Evolutionary conservation across 2,113 vertebrate genomes (phyloP), one percentile per base, ranked within the genome.

Genomic region (Etheostoma spectabile): DNA sequence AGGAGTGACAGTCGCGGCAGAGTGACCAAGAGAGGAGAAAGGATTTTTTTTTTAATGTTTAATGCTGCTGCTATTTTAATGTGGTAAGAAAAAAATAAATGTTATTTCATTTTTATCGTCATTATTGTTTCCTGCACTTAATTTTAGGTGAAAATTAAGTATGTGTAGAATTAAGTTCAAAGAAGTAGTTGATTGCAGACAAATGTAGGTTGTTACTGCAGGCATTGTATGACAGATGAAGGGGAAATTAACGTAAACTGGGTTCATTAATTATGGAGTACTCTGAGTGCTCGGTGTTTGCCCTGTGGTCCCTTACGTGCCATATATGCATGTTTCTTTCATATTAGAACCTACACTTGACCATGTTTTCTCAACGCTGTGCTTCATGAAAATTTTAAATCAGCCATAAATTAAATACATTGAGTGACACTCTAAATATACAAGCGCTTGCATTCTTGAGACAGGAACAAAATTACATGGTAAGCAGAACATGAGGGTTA

Each of bases 321-420:
- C 66, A 63, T 67, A 53, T 51, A 27, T 71, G 22, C 61, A 79
- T 75, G 57, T 69, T 63, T 86, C 45, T 24, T 57, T 70, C 19
- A 72, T 73, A 70, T 76, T 35, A 15, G 21, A 3, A 21, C 18
- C 57, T 42, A 22, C 68, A 33, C 22, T 62, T 78, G 57, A 73
- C 70, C 65, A 52, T 42, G 8, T 38, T 73, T 70, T 48, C 63
- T 78, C 61, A 56, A 18, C 51, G 5, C 56, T 49, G 0, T 3
- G 18, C 64, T 57, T 83, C 83, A 89, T 92, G 61, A 91, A 92
- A 74, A 71, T 66, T 90, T 89, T 6, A 85, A n/a, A 77, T 57
- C 45, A 67, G 7, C 2, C 82, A 91, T 89, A 38, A 88, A 91
- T 90, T 79, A 86, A 82, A 77, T 59, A 89, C 73, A 74, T 11